Percentiles rank a stretch among this genome's conserved stretches.
These are phyloP conservation scores for Pterophyllum scalare DNA, from an alignment of 2,113 vertebrate genomes.

Conservation along the genomic window DNA sequence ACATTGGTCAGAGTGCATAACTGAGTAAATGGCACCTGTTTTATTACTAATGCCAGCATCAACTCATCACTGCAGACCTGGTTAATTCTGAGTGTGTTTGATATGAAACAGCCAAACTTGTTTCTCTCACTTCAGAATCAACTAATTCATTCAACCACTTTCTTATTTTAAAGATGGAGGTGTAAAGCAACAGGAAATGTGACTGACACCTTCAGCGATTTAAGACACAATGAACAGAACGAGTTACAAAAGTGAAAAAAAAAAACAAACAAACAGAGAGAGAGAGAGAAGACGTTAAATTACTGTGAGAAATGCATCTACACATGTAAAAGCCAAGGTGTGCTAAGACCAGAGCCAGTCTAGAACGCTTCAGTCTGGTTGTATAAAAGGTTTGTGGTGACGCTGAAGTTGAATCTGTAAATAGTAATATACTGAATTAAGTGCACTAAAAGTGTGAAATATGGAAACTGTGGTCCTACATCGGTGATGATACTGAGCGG, in stretches of 20 bases:
- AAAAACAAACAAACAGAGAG: not conserved
- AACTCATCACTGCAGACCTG: conserved; percentile 36
- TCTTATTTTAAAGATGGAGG: conserved; percentile 5
- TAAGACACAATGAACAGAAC: conserved; percentile 42
- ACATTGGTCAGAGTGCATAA: conserved; percentile 55
- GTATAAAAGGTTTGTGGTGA: conserved; percentile 22
- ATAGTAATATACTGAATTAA: not conserved
- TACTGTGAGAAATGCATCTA: conserved; percentile 17
- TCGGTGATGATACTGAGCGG: not conserved
- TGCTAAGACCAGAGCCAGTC: conserved; percentile 24
- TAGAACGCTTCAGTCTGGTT: not conserved
- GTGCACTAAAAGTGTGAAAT: conserved; percentile 20
- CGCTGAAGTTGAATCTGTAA: conserved; percentile 8
- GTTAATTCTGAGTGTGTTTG: conserved; percentile 17
- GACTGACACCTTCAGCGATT: conserved; percentile 40
- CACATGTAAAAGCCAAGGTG: conserved; percentile 10
- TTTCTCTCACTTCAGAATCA: conserved; percentile 28
- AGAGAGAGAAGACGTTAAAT: conserved; percentile 15
- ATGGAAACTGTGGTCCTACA: conserved; percentile 20
- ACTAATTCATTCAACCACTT: conserved; percentile 13
- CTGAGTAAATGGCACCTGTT: conserved; percentile 52
- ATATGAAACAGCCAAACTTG: conserved; percentile 32
- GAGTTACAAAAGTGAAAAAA: conserved; percentile 17
- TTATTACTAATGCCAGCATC: conserved; percentile 29
- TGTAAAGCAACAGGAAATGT: conserved; percentile 24